Conservation (phyloP, 2,888 invertebrate species). For the Hydriomena furcata region DNA sequence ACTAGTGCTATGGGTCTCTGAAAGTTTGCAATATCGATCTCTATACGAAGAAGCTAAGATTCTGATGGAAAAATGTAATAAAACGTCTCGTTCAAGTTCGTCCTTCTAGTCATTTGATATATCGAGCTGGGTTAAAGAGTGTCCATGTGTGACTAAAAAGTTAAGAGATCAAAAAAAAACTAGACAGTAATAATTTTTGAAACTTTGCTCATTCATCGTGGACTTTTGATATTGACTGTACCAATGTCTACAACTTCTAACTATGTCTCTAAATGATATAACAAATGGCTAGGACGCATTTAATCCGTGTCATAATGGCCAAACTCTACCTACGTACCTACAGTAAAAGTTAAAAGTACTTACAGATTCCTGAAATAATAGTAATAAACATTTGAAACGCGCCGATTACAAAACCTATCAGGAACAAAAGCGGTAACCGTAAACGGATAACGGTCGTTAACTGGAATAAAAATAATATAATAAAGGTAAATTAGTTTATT, state of each 20-base stretch:
- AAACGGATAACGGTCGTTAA: constrained; percentile 27
- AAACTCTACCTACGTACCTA: too few species aligned
- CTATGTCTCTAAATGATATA: too few species aligned
- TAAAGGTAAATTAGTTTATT: constrained; percentile 37
- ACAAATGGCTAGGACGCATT: too few species aligned
- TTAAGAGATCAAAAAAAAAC: too few species aligned
- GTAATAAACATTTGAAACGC: constrained; percentile 10
- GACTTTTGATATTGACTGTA: too few species aligned
- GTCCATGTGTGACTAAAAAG: too few species aligned
- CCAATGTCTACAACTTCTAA: too few species aligned
- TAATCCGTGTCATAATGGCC: too few species aligned
- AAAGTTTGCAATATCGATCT: constrained; percentile 13
- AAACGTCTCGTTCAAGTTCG: not conserved
- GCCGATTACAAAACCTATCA: constrained; percentile 22
- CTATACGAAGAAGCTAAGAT: not conserved
- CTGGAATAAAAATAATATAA: constrained; percentile 31
- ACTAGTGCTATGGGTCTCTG: not conserved
- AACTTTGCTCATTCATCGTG: too few species aligned
- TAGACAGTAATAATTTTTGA: too few species aligned
- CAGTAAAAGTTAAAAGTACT: too few species aligned
- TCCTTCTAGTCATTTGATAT: not conserved
- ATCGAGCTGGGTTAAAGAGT: not conserved
- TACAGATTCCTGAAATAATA: too few species aligned
- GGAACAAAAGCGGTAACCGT: constrained; percentile 21
- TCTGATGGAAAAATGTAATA: constrained; percentile 19